Conservation (phyloP, 2,797 vertebrate species). For the Gallinago nigripennis region DNA sequence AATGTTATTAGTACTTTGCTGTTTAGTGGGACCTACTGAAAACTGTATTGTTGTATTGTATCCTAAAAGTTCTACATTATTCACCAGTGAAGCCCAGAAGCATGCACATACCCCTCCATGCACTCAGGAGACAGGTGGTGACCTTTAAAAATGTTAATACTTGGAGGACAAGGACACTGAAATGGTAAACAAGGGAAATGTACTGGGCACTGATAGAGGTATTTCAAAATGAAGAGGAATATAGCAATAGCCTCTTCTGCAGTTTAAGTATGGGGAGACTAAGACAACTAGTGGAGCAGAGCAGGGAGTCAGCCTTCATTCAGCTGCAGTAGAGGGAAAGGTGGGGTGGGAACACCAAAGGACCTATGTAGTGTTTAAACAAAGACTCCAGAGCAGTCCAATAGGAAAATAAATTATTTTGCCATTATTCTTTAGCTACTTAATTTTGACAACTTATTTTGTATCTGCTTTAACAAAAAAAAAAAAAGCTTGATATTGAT, state of each 20-base stretch:
- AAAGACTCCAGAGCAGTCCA: neutral
- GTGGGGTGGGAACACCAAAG: neutral
- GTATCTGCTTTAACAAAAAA: slow-evolving; percentile 25
- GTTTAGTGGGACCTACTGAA: neutral
- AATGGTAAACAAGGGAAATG: neutral
- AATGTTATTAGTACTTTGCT: neutral
- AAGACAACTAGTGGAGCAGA: slow-evolving; percentile 4
- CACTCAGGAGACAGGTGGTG: neutral
- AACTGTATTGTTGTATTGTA: neutral
- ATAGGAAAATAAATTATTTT: slow-evolving; percentile 35
- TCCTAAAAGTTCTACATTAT: neutral
- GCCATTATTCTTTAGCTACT: neutral
- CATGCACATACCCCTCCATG: neutral
- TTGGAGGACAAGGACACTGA: neutral
- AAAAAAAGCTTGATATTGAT: neutral
- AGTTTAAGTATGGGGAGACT: neutral
- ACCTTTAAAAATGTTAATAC: neutral
- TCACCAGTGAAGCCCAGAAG: neutral
- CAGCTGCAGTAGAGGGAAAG: neutral
- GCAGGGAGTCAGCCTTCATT: slow-evolving; percentile 14
- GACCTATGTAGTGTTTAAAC: neutral
- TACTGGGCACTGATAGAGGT: neutral
- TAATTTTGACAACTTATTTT: slow-evolving; percentile 46
- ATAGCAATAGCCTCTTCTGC: neutral
- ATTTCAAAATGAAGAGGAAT: neutral